phyloP scores from a whole-genome alignment of 2,888 invertebrate species.

The Odontocolon sp. region DNA sequence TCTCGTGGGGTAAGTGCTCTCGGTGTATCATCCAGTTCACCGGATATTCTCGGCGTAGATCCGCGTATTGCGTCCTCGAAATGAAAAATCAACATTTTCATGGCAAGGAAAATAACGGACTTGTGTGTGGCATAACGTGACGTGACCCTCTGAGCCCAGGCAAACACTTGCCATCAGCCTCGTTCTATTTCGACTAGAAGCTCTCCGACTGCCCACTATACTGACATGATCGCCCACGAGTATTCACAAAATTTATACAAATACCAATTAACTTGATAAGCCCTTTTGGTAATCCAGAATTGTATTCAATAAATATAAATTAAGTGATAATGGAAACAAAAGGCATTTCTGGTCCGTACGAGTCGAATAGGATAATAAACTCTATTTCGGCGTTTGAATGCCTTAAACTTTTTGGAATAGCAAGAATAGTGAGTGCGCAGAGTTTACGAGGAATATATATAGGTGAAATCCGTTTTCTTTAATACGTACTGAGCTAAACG shows the following conservation, averaged over 20 bases:
- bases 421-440: too few relatives aligned
- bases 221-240: background rate
- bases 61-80: conserved; percentile 45
- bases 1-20: conserved; percentile 14
- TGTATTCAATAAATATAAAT: too few relatives aligned
- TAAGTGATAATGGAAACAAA: too few relatives aligned
- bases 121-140: conserved; percentile 11
- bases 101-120: conserved; percentile 49
- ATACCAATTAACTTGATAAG: background rate
- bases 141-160: conserved; percentile 1
- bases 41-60: background rate
- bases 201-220: background rate
- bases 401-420: too few relatives aligned
- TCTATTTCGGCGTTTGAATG: too few relatives aligned
- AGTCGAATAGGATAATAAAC: too few relatives aligned
- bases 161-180: background rate
- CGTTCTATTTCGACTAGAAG: background rate
- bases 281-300: background rate
- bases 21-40: conserved; percentile 1
- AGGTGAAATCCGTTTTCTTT: background rate
- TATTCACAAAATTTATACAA: conserved; percentile 16
- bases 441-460: too few relatives aligned
- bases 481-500: background rate
- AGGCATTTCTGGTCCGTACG: too few relatives aligned
- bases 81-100: conserved; percentile 61